phyloP scores from a whole-genome alignment of 1,140 invertebrate species.

The Andrena cerasifolii region DNA sequence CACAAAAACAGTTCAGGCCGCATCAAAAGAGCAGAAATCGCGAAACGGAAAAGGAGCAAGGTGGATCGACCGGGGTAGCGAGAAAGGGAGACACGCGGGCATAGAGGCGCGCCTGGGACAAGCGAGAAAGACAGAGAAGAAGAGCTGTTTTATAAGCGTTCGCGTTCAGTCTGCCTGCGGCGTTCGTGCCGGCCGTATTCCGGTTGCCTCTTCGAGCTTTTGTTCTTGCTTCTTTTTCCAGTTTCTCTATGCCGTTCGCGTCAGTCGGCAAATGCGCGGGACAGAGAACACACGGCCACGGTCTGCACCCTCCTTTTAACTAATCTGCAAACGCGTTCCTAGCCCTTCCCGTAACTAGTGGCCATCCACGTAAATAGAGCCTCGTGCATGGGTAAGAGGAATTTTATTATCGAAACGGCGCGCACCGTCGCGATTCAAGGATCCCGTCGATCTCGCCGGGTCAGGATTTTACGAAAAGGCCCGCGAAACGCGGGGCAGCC shows the following conservation, averaged over 20 bases:
- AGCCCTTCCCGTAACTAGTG: too few relatives aligned
- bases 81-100: background rate
- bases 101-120: background rate
- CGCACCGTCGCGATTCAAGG: too few relatives aligned
- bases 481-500: too few relatives aligned
- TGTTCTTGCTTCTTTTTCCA: background rate
- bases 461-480: too few relatives aligned
- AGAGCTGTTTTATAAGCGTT: constrained; percentile 34
- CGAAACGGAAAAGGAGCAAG: background rate
- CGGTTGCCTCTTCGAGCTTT: background rate
- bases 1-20: constrained; percentile 4
- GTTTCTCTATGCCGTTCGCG: background rate
- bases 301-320: background rate
- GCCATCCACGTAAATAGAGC: too few relatives aligned
- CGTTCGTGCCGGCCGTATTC: constrained; percentile 33
- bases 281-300: background rate
- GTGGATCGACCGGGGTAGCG: too few relatives aligned
- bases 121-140: constrained; percentile 24
- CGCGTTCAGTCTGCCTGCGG: constrained; percentile 36
- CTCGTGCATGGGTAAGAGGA: too few relatives aligned
- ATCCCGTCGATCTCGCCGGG: too few relatives aligned
- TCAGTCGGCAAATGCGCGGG: background rate
- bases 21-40: constrained; percentile 4
- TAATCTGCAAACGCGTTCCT: too few relatives aligned
- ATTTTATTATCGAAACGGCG: too few relatives aligned